Evolutionary conservation across 1,140 invertebrate genomes (phyloP), one percentile per base, ranked within the genome.

Genomic region (Meloidogyne floridensis): DNA sequence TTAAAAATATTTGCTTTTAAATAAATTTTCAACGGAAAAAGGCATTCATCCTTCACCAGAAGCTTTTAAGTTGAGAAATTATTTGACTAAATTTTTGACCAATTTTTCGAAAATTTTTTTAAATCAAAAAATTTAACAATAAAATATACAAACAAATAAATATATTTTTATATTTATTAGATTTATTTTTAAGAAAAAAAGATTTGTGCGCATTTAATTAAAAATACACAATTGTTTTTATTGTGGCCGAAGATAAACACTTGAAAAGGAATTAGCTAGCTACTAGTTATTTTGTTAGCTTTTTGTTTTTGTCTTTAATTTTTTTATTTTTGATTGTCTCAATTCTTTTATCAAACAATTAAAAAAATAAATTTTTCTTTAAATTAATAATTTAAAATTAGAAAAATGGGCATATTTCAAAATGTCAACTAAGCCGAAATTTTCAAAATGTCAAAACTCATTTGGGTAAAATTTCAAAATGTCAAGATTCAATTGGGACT

Each of bases 91-190:
- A 47, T 6, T 6, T 6, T 47, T 47, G 5, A 47, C 47, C 4
- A 47, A 6, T 47, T 47, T 47, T 47, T 47, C 0, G 5, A 47
- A 6, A 6, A 59, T n/a, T 65, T 65, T 65, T n/a, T n/a, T n/a
- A 65, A 65, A n/a, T 65, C n/a, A n/a, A 65, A n/a, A 65, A 32
- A 32, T n/a, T 65, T 65, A 65, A 65, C 59, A 65, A 65, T 65
- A 65, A 65, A n/a, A 65, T 7, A n/a, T n/a, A 8, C 7, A 65
- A 65, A 65, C 15, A 65, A 59, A 15, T 3, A 59, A 59, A n/a
- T 65, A 65, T n/a, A 65, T 65, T n/a, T n/a, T n/a, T 65, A n/a
- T 15, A n/a, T 65, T 65, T 65, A n/a, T 6, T n/a, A 65, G 59
- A 65, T 32, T 32, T 32, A 32, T 32, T 32, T 32, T 32, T 32